Percentiles rank a stretch among this genome's conserved stretches.
Evolutionary conservation across 1,140 invertebrate genomes (phyloP).

Genomic region (Streblospio benedicti): DNA sequence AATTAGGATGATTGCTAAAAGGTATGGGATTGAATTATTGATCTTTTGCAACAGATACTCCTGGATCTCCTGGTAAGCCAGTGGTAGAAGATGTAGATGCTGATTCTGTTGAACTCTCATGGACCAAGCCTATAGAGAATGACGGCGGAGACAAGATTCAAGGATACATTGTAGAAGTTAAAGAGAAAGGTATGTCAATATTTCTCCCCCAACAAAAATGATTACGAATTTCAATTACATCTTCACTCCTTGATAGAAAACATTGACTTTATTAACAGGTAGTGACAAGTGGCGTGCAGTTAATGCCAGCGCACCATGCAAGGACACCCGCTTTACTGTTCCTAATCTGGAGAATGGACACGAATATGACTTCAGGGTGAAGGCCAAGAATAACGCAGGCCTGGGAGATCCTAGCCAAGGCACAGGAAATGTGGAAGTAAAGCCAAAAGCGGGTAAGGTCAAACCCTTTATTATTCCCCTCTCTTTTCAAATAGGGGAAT

Average conservation of each 20-base stretch:
- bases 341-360: conserved; percentile 83
- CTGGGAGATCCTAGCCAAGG: conserved; percentile 74
- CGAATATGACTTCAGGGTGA: conserved; percentile 93
- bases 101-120: conserved; percentile 65
- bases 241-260: no score
- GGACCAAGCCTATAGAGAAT: conserved; percentile 76
- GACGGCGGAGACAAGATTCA: conserved; percentile 92
- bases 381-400: conserved; percentile 89
- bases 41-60: conserved; percentile 52
- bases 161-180: conserved; percentile 68
- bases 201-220: no score
- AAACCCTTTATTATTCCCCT: no score
- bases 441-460: no score
- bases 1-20: no score
- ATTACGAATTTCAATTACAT: no score
- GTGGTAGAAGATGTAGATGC: conserved; percentile 73
- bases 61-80: conserved; percentile 64
- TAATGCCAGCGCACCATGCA: conserved; percentile 73
- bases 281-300: conserved; percentile 66
- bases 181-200: conserved; percentile 43
- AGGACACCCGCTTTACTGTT: conserved; percentile 63
- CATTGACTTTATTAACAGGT: no score
- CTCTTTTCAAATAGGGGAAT: no score
- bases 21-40: no score
- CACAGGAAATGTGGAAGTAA: no score